Percentiles rank a stretch among this genome's conserved stretches.
Conservation (phyloP, 2,888 invertebrate genomes). For the Iselma pallidipennis region DNA sequence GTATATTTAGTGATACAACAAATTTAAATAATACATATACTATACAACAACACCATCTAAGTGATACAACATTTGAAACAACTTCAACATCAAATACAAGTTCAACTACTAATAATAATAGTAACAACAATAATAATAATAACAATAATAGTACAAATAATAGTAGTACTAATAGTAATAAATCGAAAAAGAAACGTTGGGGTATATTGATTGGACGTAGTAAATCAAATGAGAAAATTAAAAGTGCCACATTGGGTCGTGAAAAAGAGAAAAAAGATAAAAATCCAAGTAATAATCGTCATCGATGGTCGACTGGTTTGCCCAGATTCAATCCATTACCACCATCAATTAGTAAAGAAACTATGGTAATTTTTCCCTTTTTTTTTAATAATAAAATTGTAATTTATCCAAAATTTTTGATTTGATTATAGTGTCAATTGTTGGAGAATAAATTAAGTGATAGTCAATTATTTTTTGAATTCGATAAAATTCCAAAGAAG, state of each 20-base stretch:
- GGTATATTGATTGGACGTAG: slow-evolving; percentile 69
- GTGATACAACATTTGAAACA: slow-evolving; percentile 30
- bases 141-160: slow-evolving; percentile 21
- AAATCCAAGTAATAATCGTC: slow-evolving; percentile 59
- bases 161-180: slow-evolving; percentile 14
- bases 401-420: too few relatives aligned
- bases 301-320: slow-evolving; percentile 74
- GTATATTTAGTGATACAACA: slow-evolving; percentile 15
- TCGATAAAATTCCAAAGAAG: slow-evolving; percentile 81
- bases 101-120: slow-evolving; percentile 13
- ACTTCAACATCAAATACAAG: slow-evolving; percentile 37
- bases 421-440: slow-evolving; percentile 62
- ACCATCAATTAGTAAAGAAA: slow-evolving; percentile 78
- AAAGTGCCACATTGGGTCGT: slow-evolving; percentile 72
- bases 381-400: neutral
- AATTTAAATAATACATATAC: slow-evolving; percentile 3
- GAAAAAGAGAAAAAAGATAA: slow-evolving; percentile 63
- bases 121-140: slow-evolving; percentile 1
- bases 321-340: slow-evolving; percentile 73
- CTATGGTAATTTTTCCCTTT: slow-evolving; percentile 63
- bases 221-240: slow-evolving; percentile 62
- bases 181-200: slow-evolving; percentile 65
- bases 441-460: slow-evolving; percentile 72
- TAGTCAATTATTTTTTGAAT: slow-evolving; percentile 78
- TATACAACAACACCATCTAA: slow-evolving; percentile 10